Evolutionary conservation across 2,797 vertebrate genomes (phyloP).

Genomic region (Tinamus major): DNA sequence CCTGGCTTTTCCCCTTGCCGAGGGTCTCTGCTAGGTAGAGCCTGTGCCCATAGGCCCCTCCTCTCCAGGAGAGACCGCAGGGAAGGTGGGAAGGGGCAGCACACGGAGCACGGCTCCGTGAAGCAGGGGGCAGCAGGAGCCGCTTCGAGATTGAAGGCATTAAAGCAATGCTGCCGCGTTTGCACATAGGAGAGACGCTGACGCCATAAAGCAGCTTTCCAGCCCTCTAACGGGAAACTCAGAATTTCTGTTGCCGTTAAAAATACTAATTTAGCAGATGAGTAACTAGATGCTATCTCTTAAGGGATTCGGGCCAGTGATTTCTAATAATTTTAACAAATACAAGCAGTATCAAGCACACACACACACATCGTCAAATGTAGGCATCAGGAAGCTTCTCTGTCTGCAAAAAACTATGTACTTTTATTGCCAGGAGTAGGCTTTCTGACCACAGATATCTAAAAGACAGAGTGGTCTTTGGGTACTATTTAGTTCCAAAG

Average conservation of each 20-base stretch:
- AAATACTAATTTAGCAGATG: constrained; percentile 41
- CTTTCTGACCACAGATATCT: constrained; percentile 80
- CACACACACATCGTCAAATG: neutral
- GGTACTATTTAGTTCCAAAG: constrained; percentile 83
- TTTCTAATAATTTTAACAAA: constrained; percentile 40
- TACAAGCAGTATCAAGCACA: neutral
- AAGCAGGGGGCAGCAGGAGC: neutral
- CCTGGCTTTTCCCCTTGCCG: neutral
- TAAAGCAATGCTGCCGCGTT: neutral
- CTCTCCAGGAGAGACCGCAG: neutral
- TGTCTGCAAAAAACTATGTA: constrained; percentile 9
- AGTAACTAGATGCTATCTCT: constrained; percentile 30
- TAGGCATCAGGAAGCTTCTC: constrained; percentile 42
- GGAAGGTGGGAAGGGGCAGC: constrained; percentile 20
- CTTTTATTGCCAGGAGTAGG: constrained; percentile 51
- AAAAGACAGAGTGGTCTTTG: constrained; percentile 84
- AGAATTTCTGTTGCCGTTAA: constrained; percentile 17
- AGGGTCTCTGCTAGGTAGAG: neutral
- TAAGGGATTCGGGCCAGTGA: constrained; percentile 15
- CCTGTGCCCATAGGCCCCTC: neutral
- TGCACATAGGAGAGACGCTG: neutral
- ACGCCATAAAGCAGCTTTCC: neutral
- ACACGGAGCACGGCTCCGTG: neutral
- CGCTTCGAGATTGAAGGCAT: neutral
- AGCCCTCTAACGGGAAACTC: neutral